These are phyloP conservation scores for Centrocercus urophasianus DNA, from an alignment of 2,113 vertebrate genomes.

Conservation along the genomic window DNA sequence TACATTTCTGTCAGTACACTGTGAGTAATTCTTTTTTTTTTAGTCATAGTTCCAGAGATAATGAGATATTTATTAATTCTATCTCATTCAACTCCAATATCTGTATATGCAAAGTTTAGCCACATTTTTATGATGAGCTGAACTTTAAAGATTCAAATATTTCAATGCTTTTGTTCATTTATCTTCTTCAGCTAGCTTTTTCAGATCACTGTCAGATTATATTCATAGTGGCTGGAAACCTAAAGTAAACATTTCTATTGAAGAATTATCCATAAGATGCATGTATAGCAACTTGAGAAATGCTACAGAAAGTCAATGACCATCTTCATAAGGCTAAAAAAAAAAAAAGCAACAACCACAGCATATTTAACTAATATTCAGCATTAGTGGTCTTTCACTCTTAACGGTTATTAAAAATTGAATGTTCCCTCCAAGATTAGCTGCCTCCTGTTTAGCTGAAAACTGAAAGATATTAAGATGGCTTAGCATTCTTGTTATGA, in stretches of 20 bases:
- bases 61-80: not conserved
- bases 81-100: not conserved
- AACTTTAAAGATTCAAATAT: not conserved
- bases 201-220: not conserved
- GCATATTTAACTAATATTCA: not conserved
- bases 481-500: constrained; percentile 14
- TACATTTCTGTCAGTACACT: not conserved
- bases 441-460: not conserved
- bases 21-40: not conserved
- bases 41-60: not conserved
- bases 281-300: not conserved
- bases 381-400: not conserved
- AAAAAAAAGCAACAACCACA: not conserved
- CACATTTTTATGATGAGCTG: not conserved
- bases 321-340: not conserved
- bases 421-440: not conserved
- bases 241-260: not conserved
- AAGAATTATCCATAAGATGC: not conserved
- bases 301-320: not conserved
- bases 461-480: not conserved
- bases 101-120: not conserved
- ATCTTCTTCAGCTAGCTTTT: not conserved
- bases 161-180: not conserved
- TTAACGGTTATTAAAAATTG: not conserved
- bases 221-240: not conserved